Conservation (phyloP, 2,113 vertebrate genomes). For the Orientallactaga bullata region DNA sequence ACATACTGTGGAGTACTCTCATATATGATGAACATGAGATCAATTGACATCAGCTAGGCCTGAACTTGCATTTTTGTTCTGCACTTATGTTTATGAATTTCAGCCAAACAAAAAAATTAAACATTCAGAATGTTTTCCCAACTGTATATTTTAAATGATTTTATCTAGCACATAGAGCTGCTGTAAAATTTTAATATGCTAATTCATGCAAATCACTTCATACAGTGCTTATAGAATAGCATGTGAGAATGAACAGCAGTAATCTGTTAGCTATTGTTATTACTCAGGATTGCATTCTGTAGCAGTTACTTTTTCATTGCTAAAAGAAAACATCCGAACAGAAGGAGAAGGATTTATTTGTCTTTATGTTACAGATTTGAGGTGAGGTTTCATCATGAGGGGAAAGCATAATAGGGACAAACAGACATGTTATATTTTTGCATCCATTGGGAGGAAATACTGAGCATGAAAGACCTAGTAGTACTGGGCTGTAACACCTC, state of each 20-base stretch:
- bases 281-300: neutral
- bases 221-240: neutral
- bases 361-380: too few species aligned
- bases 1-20: rapidly evolving
- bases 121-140: neutral
- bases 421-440: too few species aligned
- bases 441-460: too few species aligned
- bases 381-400: too few species aligned
- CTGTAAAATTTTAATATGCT: neutral
- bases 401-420: too few species aligned
- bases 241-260: neutral
- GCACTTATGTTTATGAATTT: neutral
- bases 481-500: too few species aligned
- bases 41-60: neutral
- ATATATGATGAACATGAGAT: neutral
- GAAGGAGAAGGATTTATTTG: too few species aligned
- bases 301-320: too few species aligned
- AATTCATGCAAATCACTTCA: neutral
- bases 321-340: too few species aligned
- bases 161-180: neutral
- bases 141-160: neutral
- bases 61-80: neutral
- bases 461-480: too few species aligned
- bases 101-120: neutral
- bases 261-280: neutral